A percentile compares a stretch with the other conserved stretches of the same genome.
Evolutionary conservation across 2,888 invertebrate species (phyloP).

Genomic region (Caenorhabditis sp.): DNA sequence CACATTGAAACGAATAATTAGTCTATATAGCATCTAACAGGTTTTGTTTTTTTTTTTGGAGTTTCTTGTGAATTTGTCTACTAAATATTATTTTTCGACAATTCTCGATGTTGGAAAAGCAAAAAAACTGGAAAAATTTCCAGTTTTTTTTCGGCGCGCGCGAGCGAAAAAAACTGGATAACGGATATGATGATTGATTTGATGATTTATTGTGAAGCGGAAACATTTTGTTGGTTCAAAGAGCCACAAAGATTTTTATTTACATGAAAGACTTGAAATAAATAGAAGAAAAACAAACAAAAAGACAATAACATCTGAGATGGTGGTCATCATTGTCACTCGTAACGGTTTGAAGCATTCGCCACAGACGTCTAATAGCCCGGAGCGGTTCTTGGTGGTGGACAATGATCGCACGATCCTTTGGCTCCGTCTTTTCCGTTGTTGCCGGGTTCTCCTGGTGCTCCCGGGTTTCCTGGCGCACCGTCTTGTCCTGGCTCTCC

Average conservation of each 20-base stretch:
- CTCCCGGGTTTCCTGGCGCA: slow-evolving; percentile 49
- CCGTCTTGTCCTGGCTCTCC: slow-evolving; percentile 53
- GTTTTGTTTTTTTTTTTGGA: too few species aligned
- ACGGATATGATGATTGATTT: neutral
- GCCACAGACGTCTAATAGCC: slow-evolving; percentile 49
- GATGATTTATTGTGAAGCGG: neutral
- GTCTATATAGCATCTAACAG: too few species aligned
- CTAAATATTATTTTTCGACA: too few species aligned
- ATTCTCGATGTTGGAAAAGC: neutral
- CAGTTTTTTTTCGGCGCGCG: neutral
- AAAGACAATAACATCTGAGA: slow-evolving; percentile 26
- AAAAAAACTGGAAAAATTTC: neutral
- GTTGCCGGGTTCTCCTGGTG: slow-evolving; percentile 38
- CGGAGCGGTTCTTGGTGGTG: slow-evolving; percentile 51
- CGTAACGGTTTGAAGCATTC: too few species aligned
- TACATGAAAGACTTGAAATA: slow-evolving; percentile 4
- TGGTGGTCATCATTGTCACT: slow-evolving; percentile 10
- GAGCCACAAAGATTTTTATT: too few species aligned
- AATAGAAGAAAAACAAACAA: neutral
- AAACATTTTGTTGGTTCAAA: too few species aligned
- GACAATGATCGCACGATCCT: slow-evolving; percentile 50
- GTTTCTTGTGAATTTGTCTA: too few species aligned
- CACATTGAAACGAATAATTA: slow-evolving; percentile 13
- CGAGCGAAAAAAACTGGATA: neutral
- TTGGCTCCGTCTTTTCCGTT: slow-evolving; percentile 41